phyloP scores from a whole-genome alignment of 2,113 vertebrate genomes.

The Centropristis striata region DNA sequence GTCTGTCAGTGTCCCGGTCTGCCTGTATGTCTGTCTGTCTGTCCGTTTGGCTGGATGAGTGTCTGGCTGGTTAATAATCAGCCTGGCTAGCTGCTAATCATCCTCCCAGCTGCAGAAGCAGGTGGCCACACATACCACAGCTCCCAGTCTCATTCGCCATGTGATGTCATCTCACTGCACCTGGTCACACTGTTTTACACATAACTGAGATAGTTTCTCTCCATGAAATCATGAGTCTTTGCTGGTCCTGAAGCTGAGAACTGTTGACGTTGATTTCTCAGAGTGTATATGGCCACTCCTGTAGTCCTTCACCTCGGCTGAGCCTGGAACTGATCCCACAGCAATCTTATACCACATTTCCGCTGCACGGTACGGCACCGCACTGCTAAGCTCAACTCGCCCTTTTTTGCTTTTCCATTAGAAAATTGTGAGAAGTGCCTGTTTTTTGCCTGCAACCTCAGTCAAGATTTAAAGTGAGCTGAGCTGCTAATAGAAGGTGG shows the following conservation, averaged over 20 bases:
- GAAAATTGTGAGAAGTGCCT: no score
- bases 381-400: no score
- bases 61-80: conserved; percentile 70
- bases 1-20: conserved; percentile 61
- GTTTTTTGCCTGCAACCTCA: no score
- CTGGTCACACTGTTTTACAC: conserved; percentile 55
- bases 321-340: conserved; percentile 43
- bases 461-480: no score
- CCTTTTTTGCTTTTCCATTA: no score
- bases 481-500: no score
- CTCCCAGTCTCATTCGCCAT: conserved; percentile 62
- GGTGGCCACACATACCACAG: conserved; percentile 77
- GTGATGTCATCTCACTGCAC: conserved; percentile 76
- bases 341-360: conserved; percentile 15
- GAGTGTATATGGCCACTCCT: not conserved
- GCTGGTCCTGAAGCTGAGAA: conserved; percentile 20
- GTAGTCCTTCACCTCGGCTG: conserved; percentile 24
- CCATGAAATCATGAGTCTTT: conserved; percentile 16
- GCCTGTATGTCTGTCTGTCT: conserved; percentile 58
- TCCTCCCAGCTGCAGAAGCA: conserved; percentile 78
- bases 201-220: conserved; percentile 29
- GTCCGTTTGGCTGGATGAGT: conserved; percentile 55
- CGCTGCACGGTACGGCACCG: no score
- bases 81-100: conserved; percentile 72
- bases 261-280: conserved; percentile 18